Base-by-base conservation (phyloP, 2,113 vertebrate species). In the Myanophis thanlyinensis region DNA sequence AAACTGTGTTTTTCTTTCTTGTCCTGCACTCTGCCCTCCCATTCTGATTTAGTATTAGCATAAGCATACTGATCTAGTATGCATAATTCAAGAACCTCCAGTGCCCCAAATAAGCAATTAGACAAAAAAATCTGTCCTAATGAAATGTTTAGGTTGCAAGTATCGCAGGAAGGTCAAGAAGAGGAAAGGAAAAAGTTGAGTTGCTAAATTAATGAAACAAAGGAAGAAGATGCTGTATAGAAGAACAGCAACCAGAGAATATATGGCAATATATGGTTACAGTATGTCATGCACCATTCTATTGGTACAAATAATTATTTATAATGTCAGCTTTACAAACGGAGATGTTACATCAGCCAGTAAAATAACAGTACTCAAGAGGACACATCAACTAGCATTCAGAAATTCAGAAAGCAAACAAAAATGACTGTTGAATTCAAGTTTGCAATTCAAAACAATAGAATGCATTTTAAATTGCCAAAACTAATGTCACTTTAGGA, bases 1-100 rank as follows among this genome's bases (percentile, higher is more conserved):
- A 92, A 85, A 56, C 23, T n/a, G 12, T 54, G 22, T 51, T 91
- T 88, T 44, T 56, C 48, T 15, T 48, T 48, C 30, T 52, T 54
- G 12, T 47, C 85, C 54, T 54, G 44, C 52, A 84, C 85, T 54
- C 7, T 40, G 15, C 22, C 89, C 44, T 91, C 85, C 27, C 80
- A 90, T 9, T 92, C 56, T 52, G 44, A 15, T 88, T 93, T 25
- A 84, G 44, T 51, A 93, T 91, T 80, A 88, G 30, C 44, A 54
- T 56, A 93, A 88, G 49, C 51, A 54, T 56, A 93, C 51, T 84
- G 54, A 87, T 51, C 35, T 47, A 93, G 59, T 80, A 88, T 91
- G 90, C 88, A 92, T 92, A 92, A 89, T 92, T 92, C 91, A 92
- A 49, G 67, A 89, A 23, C 27, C 80, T 13, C 59, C 59, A 88